Evolutionary conservation across 1,140 invertebrate genomes (phyloP).

Genomic region (Drosophila bifasciata): DNA sequence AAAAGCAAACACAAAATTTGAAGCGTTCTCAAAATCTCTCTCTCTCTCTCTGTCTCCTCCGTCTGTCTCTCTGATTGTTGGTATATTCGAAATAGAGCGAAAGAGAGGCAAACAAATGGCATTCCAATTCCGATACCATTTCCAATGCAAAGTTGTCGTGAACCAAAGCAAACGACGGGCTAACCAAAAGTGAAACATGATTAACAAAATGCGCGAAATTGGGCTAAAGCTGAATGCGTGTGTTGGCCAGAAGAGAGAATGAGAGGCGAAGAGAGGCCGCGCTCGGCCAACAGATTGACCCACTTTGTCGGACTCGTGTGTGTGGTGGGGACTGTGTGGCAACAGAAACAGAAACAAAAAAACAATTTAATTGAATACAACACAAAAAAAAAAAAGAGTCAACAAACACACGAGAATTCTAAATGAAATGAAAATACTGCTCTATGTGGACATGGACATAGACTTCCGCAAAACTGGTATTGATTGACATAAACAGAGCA

Average conservation of each 20-base stretch:
- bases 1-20: constrained; percentile 36
- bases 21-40: constrained; percentile 66
- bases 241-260: not conserved
- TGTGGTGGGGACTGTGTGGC: not conserved
- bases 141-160: constrained; percentile 71
- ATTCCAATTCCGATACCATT: constrained; percentile 31
- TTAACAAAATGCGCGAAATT: constrained; percentile 76
- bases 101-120: constrained; percentile 30
- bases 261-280: not conserved
- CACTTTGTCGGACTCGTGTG: constrained; percentile 14
- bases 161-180: constrained; percentile 6
- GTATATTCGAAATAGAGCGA: not conserved
- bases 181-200: constrained; percentile 72
- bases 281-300: constrained; percentile 26
- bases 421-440: constrained; percentile 33
- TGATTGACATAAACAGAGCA: constrained; percentile 56
- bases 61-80: not conserved
- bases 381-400: constrained; percentile 6
- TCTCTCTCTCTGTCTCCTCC: too few relatives aligned
- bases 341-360: not conserved
- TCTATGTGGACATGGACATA: constrained; percentile 46
- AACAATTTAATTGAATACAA: too few relatives aligned
- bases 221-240: constrained; percentile 42
- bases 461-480: constrained; percentile 36
- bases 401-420: constrained; percentile 38